Evolutionary conservation across 30 jellyfish, hydroid and myxozoan species (phyloP).

Genomic region (Nemopilema nomurai): DNA sequence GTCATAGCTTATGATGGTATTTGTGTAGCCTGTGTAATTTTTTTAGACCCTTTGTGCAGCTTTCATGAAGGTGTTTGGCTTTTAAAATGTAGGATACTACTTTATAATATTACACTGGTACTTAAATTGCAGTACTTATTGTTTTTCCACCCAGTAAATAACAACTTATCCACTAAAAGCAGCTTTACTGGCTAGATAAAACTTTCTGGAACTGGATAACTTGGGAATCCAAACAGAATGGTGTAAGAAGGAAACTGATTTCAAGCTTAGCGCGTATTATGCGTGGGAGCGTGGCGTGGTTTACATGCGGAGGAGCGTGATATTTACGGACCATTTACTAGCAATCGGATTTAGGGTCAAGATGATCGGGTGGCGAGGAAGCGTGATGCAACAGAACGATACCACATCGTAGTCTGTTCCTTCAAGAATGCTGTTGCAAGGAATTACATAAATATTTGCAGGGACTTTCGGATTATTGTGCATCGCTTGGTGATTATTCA

Average conservation of each 20-base stretch:
- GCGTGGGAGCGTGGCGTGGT: not conserved
- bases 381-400: not conserved
- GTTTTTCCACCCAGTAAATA: not conserved
- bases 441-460: constrained; percentile 4
- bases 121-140: not conserved
- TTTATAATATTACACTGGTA: too few species aligned
- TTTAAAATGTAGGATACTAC: too few species aligned
- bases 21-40: too few species aligned
- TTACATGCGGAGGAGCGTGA: not conserved
- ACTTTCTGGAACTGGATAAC: not conserved
- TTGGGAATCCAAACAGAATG: not conserved
- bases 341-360: constrained; percentile 16
- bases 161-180: not conserved
- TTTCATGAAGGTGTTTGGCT: too few species aligned
- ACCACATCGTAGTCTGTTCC: constrained; percentile 5
- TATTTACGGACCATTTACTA: not conserved
- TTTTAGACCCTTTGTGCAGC: too few species aligned
- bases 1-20: too few species aligned
- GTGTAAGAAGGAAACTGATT: not conserved
- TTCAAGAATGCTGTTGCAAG: constrained; percentile 19
- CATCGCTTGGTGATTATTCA: not conserved
- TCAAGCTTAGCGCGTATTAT: not conserved
- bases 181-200: not conserved
- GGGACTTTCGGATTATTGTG: not conserved
- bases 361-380: not conserved